Evolutionary conservation across 2,888 invertebrate species (phyloP), one percentile per base, ranked within the genome.

Genomic region (Xestoiulus laeticollis): DNA sequence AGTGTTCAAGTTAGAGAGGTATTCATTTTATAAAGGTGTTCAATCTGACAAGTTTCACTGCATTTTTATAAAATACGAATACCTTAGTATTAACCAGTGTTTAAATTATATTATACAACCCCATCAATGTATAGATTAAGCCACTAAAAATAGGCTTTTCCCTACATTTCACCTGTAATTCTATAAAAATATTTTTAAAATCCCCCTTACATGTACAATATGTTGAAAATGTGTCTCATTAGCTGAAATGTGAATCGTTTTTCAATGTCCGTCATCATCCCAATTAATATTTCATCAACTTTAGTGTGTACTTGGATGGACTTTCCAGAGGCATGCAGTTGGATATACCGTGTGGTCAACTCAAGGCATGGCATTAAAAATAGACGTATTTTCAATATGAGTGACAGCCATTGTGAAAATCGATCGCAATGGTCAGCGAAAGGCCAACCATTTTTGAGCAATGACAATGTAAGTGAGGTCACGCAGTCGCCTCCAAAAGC

Each of bases 391-490:
- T 85, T 85, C 85, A 85, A 85, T 78, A 78, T 85, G 85, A 85
- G 43, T 85, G 85, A 85, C 85, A 85, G 16, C 44, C 85, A 78
- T 30, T 78, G 78, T 78, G 78, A 78, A 78, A 78, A 78, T 78
- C 78, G 78, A 78, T 78, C 78, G 78, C 78, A 78, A 78, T 78
- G 78, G 78, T 78, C 78, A 78, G 78, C 78, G 78, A 78, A 78
- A 78, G 78, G 78, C 78, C 78, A 78, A 30, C 78, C 30, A 78
- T 78, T 78, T 78, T 78, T 85, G 85, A 85, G 44, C 85, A 44
- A 85, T 85, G 85, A 85, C 85, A 85, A 85, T 85, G 85, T 85
- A 85, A 85, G 85, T 85, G 85, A 85, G 85, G 85, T 85, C 85
- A 85, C 26, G 43, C 38, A 85, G 43, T 43, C 43, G 85, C 43